Conservation (phyloP, 2,113 vertebrate species). For the Dolichallabes microphthalmus region DNA sequence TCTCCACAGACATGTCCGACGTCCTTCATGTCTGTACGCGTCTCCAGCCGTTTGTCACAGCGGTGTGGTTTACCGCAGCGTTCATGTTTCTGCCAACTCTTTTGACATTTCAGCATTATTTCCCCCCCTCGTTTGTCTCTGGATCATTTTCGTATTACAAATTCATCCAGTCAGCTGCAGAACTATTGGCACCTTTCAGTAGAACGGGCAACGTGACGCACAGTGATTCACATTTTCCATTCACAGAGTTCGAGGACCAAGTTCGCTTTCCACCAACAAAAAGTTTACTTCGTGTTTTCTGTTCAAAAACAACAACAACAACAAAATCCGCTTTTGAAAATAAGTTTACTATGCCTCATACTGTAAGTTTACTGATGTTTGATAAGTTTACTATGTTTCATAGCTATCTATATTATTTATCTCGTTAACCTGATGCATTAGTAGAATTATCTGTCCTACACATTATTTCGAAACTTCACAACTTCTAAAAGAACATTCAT, state of each 20-base stretch:
- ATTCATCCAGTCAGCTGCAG: conserved; percentile 11
- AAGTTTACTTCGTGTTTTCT: background rate
- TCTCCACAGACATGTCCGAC: no score
- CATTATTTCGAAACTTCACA: background rate
- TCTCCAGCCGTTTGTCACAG: conserved; percentile 23
- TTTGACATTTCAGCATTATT: conserved; percentile 7
- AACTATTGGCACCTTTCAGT: conserved; percentile 14
- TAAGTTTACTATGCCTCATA: no score
- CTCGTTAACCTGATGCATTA: background rate
- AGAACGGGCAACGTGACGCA: background rate
- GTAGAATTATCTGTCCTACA: background rate
- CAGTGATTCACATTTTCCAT: conserved; percentile 14
- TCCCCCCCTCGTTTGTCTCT: background rate
- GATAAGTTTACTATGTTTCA: background rate
- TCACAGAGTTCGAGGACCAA: background rate
- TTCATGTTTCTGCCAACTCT: conserved; percentile 4
- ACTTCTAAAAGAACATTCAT: background rate
- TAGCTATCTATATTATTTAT: background rate
- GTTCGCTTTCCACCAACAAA: background rate
- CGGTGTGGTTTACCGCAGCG: conserved; percentile 17
- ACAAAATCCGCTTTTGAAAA: background rate
- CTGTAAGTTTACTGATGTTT: no score
- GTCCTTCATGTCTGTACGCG: background rate
- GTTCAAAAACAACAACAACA: background rate
- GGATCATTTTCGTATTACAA: conserved; percentile 4